phyloP scores from a whole-genome alignment of 2,113 vertebrate genomes.

The Pelodiscus sinensis region DNA sequence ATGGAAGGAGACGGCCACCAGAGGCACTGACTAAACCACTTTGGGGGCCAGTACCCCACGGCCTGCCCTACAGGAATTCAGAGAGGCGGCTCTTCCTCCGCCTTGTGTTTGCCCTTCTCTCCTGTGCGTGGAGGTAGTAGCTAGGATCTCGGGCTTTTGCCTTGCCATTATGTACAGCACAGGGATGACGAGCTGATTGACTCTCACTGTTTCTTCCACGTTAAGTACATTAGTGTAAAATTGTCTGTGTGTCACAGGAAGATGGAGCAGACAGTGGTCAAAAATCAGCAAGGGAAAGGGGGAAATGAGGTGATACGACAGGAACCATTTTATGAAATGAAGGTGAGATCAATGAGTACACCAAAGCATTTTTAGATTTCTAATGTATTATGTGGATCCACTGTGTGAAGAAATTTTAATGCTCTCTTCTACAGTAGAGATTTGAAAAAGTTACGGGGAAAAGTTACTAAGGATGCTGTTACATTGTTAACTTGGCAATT shows the following conservation, averaged over 20 bases:
- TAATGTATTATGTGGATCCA: neutral
- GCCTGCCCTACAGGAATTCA: neutral
- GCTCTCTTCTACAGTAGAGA: neutral
- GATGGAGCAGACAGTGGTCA: neutral
- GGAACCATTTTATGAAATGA: neutral
- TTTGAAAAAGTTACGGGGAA: neutral
- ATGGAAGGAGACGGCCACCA: neutral
- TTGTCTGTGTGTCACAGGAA: neutral
- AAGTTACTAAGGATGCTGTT: neutral
- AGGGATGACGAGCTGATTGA: neutral
- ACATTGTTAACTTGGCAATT: neutral
- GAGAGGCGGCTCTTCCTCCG: neutral
- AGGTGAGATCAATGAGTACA: neutral
- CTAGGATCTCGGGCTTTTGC: neutral
- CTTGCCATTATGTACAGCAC: neutral
- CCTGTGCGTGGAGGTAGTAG: neutral
- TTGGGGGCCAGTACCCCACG: neutral
- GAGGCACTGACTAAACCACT: neutral
- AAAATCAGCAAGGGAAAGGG: neutral
- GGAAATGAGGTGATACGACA: neutral
- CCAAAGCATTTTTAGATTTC: neutral
- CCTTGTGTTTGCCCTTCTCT: too few species aligned
- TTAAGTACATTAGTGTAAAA: neutral
- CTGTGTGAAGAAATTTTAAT: neutral
- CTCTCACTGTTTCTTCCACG: neutral